Evolutionary conservation across 2,888 invertebrate genomes (phyloP), one percentile per base, ranked within the genome.

Genomic region (Diloba caeruleocephala): DNA sequence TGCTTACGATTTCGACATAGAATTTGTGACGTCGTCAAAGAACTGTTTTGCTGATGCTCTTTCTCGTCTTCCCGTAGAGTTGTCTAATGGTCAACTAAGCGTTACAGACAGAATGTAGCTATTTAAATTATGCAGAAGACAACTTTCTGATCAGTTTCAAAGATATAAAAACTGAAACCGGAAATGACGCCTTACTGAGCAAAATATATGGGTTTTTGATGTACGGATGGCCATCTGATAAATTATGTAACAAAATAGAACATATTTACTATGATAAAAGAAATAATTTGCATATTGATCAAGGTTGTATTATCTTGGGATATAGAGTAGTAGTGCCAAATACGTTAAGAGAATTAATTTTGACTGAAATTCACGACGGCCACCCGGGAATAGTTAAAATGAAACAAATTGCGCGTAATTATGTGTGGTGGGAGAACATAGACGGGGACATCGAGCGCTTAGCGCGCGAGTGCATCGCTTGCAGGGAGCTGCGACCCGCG

Each of bases 321-420:
- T 63, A 68, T 36, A 10, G 58, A 5, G 32, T 70, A 0, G 34
- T 64, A 3, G 25, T 70, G n/a, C 66, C 70, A 2, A 42, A 25
- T 15, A 8, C 25, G 0, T 54, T 61, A 25, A 50, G 54, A 6
- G 12, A 26, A 4, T 12, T 1, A n/a, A 19, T 66, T n/a, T 31
- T 70, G 6, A 46, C 48, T 0, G 64, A 71, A 29, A 41, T 71
- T 19, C 64, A 63, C 34, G 43, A 48, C n/a, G 57, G 61, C 1
- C 71, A 67, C 28, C 49, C 53, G 0, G 68, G 65, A 1, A 58
- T 63, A 1, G 60, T 63, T 5, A 67, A 59, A 34, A 72, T 68
- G 59, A 70, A 70, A 26, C 60, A 66, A 25, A 56, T 70, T 6
- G 59, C 61, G 1, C 41, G 69, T 0, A 66, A 57, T 31, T 66